Conservation (phyloP, 2,113 vertebrate species). For the Lamprologus callipterus region DNA sequence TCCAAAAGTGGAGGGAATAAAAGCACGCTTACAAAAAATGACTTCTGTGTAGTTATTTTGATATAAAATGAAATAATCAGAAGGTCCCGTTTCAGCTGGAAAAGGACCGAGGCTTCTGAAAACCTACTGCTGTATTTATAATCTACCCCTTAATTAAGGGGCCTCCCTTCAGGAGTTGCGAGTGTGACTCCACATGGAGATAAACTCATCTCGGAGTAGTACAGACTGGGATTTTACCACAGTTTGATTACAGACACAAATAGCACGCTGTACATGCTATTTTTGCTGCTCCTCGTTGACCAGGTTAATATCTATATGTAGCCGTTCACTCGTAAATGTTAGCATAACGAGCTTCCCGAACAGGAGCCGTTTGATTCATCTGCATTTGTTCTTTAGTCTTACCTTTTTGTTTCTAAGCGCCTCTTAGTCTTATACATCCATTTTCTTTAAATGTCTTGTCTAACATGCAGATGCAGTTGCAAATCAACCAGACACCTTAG, state of each 20-base stretch:
- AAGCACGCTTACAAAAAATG: not conserved
- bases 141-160: not conserved
- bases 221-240: not conserved
- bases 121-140: not conserved
- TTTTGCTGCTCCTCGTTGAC: not conserved
- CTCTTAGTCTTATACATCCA: not conserved
- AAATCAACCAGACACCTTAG: not conserved
- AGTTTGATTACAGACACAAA: not conserved
- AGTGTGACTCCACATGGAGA: not conserved
- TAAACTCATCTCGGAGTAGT: not conserved
- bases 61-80: not conserved
- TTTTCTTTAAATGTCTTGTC: not conserved
- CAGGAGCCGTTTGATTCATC: not conserved
- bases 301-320: not conserved
- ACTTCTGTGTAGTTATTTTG: not conserved
- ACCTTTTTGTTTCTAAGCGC: accelerated
- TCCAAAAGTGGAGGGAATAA: not conserved
- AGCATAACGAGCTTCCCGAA: not conserved
- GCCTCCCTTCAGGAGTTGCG: not conserved
- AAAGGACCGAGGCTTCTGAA: not conserved
- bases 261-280: not conserved
- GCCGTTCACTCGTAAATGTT: accelerated
- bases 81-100: not conserved
- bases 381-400: not conserved
- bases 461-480: not conserved